Conservation (phyloP, 2,113 vertebrate species). For the Pachycephala philippinensis region DNA sequence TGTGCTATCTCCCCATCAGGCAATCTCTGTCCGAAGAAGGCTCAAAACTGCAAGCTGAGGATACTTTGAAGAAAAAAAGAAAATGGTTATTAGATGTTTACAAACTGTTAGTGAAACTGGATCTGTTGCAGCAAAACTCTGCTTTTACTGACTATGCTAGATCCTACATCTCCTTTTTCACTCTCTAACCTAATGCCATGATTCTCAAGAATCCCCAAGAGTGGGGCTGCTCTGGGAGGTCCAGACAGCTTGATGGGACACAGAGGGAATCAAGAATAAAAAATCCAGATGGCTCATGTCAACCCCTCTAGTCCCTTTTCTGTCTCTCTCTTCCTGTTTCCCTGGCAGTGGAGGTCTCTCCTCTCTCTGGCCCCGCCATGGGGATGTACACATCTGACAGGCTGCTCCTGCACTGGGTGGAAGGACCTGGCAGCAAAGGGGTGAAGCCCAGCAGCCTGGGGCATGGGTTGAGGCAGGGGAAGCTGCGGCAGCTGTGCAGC, state of each 20-base stretch:
- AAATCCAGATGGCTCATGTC: background rate
- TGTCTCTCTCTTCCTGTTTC: background rate
- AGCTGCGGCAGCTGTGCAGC: background rate
- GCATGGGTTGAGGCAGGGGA: rapidly evolving
- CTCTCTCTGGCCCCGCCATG: background rate
- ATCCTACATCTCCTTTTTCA: background rate
- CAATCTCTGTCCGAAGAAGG: background rate
- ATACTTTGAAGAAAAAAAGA: background rate
- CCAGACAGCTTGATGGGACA: background rate
- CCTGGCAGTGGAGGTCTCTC: background rate
- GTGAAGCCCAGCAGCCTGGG: background rate
- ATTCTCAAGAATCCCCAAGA: background rate
- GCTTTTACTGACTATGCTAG: background rate
- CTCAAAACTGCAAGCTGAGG: background rate
- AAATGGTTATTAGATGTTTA: background rate
- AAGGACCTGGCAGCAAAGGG: background rate
- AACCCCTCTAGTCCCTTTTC: background rate
- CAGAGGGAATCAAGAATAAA: background rate
- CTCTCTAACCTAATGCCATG: background rate
- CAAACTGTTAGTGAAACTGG: background rate
- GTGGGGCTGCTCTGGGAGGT: background rate
- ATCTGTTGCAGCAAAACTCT: background rate
- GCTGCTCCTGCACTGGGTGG: background rate
- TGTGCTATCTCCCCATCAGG: background rate
- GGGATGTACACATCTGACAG: background rate